Base-by-base conservation (phyloP, 2,888 invertebrate species). In the Belgica antarctica region DNA sequence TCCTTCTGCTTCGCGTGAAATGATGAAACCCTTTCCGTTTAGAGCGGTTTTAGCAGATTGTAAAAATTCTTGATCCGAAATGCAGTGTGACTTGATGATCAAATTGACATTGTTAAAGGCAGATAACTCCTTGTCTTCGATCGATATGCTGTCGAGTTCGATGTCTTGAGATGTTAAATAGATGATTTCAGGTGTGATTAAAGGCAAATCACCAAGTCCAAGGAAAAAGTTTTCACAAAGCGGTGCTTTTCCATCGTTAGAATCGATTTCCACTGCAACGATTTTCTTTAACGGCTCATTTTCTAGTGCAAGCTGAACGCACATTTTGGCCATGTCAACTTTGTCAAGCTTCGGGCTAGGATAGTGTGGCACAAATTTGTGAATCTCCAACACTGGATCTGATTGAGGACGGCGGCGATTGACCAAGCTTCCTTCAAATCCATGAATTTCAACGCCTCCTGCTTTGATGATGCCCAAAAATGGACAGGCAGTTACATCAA, bases 241-340 rank as follows among this genome's bases (percentile, higher is more conserved):
- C 0, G 85, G 82, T 71, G 80, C 75, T 47, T 82, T 79, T 7
- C 77, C 79, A 63, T 82, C 81, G 2, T 76, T 78, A 52, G 83
- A 81, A 73, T 81, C 82, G 25, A 84, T 65, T 76, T 85, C 82
- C 52, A 83, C 77, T 47, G 76, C 77, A 76, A 82, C 85, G 0
- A 86, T 82, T 80, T 85, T 85, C 74, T 82, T 81, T 0, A 80
- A 82, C 73, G 82, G 82, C 0, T 83, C 76, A 75, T 90, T 90
- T 77, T 91, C 91, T 0, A 88, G 76, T 0, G 86, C 82, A 0
- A 89, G 75, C 77, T 90, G 90, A 25, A 87, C 78, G 75, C 84
- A 78, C 0, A 83, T 78, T 59, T 86, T 80, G 1, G 86, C 76
- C 1, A 84, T 78, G 69, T 83, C 82, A 73, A 80, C 79, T 8